Evolutionary conservation across 2,113 vertebrate genomes (phyloP), one percentile per base, ranked within the genome.

Genomic region (Elanoides forficatus): DNA sequence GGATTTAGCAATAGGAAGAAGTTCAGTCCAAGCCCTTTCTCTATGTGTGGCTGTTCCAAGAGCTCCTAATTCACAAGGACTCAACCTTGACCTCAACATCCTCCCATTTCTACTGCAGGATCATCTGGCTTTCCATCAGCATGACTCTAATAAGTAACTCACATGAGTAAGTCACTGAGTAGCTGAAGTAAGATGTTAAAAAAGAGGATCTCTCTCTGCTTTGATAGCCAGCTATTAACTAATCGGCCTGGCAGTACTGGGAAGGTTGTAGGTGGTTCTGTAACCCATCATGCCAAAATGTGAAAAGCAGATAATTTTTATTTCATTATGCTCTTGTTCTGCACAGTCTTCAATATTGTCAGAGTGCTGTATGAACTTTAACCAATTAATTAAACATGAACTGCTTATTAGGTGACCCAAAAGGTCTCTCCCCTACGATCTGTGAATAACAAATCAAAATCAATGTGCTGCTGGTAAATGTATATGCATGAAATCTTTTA

Each of bases 351-450:
- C 86, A 91, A 85, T 86, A 93, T 79, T 95, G 89, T 96, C 96
- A 82, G 81, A 90, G 70, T 73, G 63, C 90, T 87, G 92, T 95
- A 92, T 92, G 95, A 97, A 97, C 93, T 95, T 87, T 92, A 93
- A 95, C 93, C 91, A 90, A 97, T 97, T 96, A 97, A 96, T 95
- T 95, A 94, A 97, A 97, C 92, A 90, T 71, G 92, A 97, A 97
- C 87, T 83, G 91, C 94, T 94, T 95, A 97, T 96, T 97, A 96
- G 96, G 73, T 96, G 93, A 97, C 96, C 92, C 85, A 66, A 85
- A 96, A 97, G 92, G 83, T 96, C 94, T 95, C 89, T 95, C 70
- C 58, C 47, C 47, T 93, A 73, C 50, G 0, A 93, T 96, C 91
- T 80, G 36, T 94, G 95, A 97, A 96, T 97, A 96, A 83, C 89